Evolutionary conservation across 2,888 invertebrate genomes (phyloP).

Genomic region (Siphlonurus alternatus): DNA sequence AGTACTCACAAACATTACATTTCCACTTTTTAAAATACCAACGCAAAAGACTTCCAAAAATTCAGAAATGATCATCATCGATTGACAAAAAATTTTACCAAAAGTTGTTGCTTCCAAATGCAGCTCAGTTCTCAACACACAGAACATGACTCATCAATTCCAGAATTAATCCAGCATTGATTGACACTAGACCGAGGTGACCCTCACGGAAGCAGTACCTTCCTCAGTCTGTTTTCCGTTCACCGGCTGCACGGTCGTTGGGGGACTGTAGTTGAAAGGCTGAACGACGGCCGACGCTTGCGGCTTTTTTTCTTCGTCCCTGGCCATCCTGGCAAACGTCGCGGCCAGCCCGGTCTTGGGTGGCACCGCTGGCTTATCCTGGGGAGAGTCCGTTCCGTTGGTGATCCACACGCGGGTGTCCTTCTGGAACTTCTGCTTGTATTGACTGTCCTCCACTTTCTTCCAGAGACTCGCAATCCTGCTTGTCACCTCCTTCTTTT

Average conservation of each 20-base stretch:
- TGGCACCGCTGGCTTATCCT: conserved; percentile 13
- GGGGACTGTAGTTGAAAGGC: conserved; percentile 32
- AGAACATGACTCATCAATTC: too few relatives aligned
- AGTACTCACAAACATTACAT: too few relatives aligned
- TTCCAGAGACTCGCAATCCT: conserved; percentile 70
- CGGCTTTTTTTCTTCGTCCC: not conserved
- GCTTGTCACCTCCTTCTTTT: conserved; percentile 46
- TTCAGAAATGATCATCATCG: too few relatives aligned
- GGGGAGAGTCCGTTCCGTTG: conserved; percentile 8
- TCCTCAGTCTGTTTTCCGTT: conserved; percentile 16
- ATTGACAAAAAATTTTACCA: too few relatives aligned
- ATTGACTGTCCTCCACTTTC: conserved; percentile 51
- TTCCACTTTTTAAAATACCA: too few relatives aligned
- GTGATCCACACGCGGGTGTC: conserved; percentile 43
- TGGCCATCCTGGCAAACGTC: not conserved
- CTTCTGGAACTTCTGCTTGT: conserved; percentile 34
- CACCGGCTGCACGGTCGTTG: conserved; percentile 14
- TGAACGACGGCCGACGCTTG: conserved; percentile 27
- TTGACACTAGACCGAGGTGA: conserved; percentile 25
- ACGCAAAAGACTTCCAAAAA: too few relatives aligned
- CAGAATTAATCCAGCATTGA: too few relatives aligned
- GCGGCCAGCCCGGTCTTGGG: conserved; percentile 21
- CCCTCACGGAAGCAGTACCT: conserved; percentile 21
- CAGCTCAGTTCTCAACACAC: too few relatives aligned
- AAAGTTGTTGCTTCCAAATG: too few relatives aligned